Evolutionary conservation across 2,113 vertebrate species (phyloP).

Genomic region (Sapayoa aenigma): DNA sequence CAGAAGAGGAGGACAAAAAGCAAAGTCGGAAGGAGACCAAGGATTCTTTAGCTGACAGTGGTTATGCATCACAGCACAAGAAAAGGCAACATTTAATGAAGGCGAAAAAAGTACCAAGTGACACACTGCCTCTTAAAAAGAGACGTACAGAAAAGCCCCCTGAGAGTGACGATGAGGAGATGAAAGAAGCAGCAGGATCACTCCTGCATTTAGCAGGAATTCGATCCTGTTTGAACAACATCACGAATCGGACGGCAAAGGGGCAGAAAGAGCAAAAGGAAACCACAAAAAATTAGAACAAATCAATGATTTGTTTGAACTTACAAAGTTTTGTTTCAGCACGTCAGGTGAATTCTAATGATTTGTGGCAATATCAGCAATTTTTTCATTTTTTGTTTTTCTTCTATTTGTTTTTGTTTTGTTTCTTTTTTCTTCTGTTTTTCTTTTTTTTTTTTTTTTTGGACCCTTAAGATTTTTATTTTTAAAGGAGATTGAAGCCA

Average conservation of each 20-base stretch:
- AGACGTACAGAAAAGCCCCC: slow-evolving; percentile 92
- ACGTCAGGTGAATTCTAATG: slow-evolving; percentile 99
- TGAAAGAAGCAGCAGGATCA: slow-evolving; percentile 98
- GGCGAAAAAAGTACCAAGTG: slow-evolving; percentile 85
- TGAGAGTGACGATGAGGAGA: slow-evolving; percentile 97
- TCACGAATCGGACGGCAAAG: slow-evolving; percentile 99
- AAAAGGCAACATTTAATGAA: slow-evolving; percentile 92
- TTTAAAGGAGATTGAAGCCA: slow-evolving; percentile 99
- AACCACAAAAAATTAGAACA: slow-evolving; percentile 92
- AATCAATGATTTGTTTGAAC: slow-evolving; percentile 93
- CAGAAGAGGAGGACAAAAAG: slow-evolving; percentile 86
- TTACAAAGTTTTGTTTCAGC: slow-evolving; percentile 91
- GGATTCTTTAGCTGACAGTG: slow-evolving; percentile 87
- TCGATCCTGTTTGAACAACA: slow-evolving; percentile 98
- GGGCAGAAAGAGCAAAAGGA: slow-evolving; percentile 98
- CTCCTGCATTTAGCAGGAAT: slow-evolving; percentile 97
- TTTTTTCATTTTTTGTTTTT: slow-evolving; percentile 80
- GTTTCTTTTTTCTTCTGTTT: slow-evolving; percentile 60
- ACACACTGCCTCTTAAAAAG: slow-evolving; percentile 97
- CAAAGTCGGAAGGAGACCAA: slow-evolving; percentile 84
- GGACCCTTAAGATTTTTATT: slow-evolving; percentile 78
- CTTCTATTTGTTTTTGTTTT: slow-evolving; percentile 73
- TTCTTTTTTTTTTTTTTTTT: slow-evolving; percentile 50
- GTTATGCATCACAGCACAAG: slow-evolving; percentile 85
- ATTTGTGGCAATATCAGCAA: slow-evolving; percentile 99